Conservation (phyloP, 2,113 vertebrate species). For the Vulpes vulpes region DNA sequence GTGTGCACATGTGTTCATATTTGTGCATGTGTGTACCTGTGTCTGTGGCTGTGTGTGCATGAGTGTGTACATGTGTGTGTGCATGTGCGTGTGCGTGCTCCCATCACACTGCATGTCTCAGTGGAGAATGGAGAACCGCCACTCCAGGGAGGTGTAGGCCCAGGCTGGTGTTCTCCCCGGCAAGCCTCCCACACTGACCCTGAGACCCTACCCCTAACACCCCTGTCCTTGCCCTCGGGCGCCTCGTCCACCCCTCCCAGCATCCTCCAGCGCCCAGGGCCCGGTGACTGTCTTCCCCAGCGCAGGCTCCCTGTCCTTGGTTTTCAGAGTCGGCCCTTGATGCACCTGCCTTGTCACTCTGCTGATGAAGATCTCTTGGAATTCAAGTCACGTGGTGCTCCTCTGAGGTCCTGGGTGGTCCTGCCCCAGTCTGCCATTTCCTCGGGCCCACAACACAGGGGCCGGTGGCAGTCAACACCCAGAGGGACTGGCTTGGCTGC, state of each 20-base stretch:
- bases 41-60: background rate
- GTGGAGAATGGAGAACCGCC: background rate
- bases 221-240: background rate
- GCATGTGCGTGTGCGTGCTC: background rate
- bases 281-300: too few relatives aligned
- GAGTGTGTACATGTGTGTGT: background rate
- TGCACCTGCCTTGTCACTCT: background rate
- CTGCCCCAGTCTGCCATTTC: background rate
- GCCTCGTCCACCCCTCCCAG: too few relatives aligned
- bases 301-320: background rate
- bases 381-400: too few relatives aligned
- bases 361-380: background rate
- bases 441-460: background rate
- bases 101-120: background rate
- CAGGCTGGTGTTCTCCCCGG: fast-evolving
- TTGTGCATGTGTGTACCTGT: too few relatives aligned
- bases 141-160: background rate
- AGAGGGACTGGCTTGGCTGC: fast-evolving
- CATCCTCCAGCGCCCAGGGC: fast-evolving
- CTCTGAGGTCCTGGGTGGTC: background rate
- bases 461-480: fast-evolving
- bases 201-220: fast-evolving
- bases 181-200: fast-evolving
- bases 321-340: fast-evolving
- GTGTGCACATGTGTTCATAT: background rate